phyloP scores from a whole-genome alignment of 2,888 invertebrate species.

The Phania funesta region DNA sequence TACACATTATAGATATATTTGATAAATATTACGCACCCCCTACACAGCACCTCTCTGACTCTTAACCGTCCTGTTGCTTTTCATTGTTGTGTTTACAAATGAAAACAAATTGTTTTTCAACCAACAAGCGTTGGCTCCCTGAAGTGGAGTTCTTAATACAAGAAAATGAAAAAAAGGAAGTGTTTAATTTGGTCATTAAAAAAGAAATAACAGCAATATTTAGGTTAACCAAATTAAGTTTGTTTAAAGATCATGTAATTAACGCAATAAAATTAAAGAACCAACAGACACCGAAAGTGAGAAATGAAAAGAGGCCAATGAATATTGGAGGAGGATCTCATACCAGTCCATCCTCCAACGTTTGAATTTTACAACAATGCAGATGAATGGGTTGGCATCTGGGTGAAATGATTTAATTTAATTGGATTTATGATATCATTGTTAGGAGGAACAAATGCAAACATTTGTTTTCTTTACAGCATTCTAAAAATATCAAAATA shows the following conservation, averaged over 20 bases:
- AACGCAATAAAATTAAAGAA: constrained; percentile 31
- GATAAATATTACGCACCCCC: no score
- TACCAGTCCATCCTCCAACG: constrained; percentile 15
- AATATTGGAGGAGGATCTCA: not conserved
- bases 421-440: not conserved
- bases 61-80: constrained; percentile 7
- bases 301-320: constrained; percentile 33
- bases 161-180: constrained; percentile 9
- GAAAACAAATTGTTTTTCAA: no score
- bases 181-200: constrained; percentile 26
- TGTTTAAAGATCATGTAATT: constrained; percentile 41
- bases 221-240: constrained; percentile 60
- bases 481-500: constrained; percentile 19
- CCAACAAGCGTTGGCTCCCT: constrained; percentile 43
- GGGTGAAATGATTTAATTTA: not conserved
- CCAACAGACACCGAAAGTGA: constrained; percentile 18
- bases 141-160: constrained; percentile 30
- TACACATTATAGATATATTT: no score
- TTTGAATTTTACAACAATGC: not conserved
- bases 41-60: not conserved
- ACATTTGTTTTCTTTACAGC: constrained; percentile 30
- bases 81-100: no score
- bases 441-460: constrained; percentile 40
- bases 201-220: constrained; percentile 43
- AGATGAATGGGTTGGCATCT: not conserved